phyloP scores from a whole-genome alignment of 1,140 invertebrate species.

The Megathymus violae region DNA sequence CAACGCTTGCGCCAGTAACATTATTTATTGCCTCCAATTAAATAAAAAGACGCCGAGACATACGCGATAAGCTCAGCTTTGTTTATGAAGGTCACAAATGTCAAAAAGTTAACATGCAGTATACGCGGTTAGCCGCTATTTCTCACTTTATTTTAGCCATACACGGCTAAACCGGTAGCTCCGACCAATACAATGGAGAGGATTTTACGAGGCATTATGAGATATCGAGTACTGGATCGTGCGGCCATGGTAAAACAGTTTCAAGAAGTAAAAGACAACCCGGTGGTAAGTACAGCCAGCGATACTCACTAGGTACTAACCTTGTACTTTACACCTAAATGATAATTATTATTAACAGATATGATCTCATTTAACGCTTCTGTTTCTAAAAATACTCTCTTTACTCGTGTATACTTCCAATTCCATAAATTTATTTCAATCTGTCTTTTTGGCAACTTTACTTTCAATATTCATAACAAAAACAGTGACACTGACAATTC shows the following conservation, averaged over 20 bases:
- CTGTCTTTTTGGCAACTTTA: too few relatives aligned
- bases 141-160: conserved; percentile 27
- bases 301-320: conserved; percentile 12
- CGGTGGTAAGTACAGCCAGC: conserved; percentile 87
- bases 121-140: conserved; percentile 43
- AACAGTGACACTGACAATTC: too few relatives aligned
- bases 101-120: conserved; percentile 63
- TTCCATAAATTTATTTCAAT: neutral
- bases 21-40: conserved; percentile 22
- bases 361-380: neutral
- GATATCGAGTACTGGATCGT: conserved; percentile 91
- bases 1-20: conserved; percentile 8
- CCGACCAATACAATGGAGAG: conserved; percentile 87
- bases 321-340: conserved; percentile 26
- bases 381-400: conserved; percentile 1
- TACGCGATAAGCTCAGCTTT: conserved; percentile 66
- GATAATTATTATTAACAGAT: neutral
- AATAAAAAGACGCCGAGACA: conserved; percentile 29
- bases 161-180: conserved; percentile 17
- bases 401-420: neutral
- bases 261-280: conserved; percentile 92
- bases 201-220: conserved; percentile 94
- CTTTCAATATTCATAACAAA: too few relatives aligned
- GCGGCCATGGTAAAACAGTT: conserved; percentile 96
- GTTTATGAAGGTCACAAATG: conserved; percentile 74